A percentile compares a stretch with the other conserved stretches of the same genome.
Evolutionary conservation across 1,140 invertebrate species (phyloP).

Genomic region (Cotesia vestalis): DNA sequence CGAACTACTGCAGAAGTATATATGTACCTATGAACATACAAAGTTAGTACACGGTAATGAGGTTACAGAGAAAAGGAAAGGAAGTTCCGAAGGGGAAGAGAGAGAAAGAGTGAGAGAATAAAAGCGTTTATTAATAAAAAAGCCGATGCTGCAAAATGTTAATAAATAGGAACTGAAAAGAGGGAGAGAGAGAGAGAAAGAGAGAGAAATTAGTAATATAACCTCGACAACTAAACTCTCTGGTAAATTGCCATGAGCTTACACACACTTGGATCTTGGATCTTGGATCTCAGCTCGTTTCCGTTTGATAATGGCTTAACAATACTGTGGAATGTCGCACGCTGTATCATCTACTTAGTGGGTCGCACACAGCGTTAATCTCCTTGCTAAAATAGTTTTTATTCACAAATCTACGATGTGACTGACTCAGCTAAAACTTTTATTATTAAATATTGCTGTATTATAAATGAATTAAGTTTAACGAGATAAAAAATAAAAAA

Average conservation of each 20-base stretch:
- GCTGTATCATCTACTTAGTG: conserved; percentile 35
- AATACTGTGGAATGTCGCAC: conserved; percentile 33
- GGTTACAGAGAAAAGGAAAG: conserved; percentile 5
- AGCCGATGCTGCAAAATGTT: neutral
- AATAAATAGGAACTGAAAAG: neutral
- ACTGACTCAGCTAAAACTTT: too few relatives aligned
- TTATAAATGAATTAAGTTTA: too few relatives aligned
- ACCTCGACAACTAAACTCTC: neutral
- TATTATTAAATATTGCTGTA: too few relatives aligned
- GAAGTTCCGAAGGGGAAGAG: too few relatives aligned
- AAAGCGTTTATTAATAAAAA: neutral
- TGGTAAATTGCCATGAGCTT: conserved; percentile 15
- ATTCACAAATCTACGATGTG: neutral
- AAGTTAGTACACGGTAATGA: conserved; percentile 1
- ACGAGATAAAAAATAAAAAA: too few relatives aligned
- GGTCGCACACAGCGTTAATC: neutral
- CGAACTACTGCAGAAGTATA: neutral
- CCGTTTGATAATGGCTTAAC: conserved; percentile 26
- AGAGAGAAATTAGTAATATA: neutral
- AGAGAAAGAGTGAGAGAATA: neutral
- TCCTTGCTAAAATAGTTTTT: neutral
- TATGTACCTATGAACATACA: neutral
- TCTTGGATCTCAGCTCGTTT: conserved; percentile 2
- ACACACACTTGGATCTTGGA: neutral
- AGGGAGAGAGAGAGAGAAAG: neutral